Evolutionary conservation across 2,113 vertebrate species (phyloP), one percentile per base, ranked within the genome.

Genomic region (Thamnaconus septentrionalis): DNA sequence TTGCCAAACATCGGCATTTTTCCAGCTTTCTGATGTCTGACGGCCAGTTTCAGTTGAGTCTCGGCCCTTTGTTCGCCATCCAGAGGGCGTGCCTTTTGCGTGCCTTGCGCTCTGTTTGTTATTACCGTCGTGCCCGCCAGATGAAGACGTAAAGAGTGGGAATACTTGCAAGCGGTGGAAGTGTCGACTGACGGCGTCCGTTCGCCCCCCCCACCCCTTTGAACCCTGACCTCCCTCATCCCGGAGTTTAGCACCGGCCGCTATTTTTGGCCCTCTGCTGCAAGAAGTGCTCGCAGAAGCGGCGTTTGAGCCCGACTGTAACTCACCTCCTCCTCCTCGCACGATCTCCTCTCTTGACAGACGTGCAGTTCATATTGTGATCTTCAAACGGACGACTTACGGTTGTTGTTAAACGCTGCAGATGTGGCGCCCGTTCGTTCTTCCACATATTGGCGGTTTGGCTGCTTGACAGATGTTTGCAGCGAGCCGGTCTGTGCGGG

Each of bases 321-420:
- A 31, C 18, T 31, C 18, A 31, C 18, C 18, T 31, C 18, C 18
- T 31, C 18, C 18, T 31, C 18, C 18, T 31, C 18, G 1, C 18
- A 31, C 18, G 18, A 31, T 31, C 18, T 31, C 18, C 18, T 31
- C 18, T 31, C 18, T n/a, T 59, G 66, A 81, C 73, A 65, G 59
- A 61, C 79, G 78, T 68, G 73, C 82, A 84, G 79, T 85, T 81
- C 60, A 59, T 64, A 82, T 73, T 58, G 18, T n/a, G 43, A 56
- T 79, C 82, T 75, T 80, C 69, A 81, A 85, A 81, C 68, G 50
- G 66, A 80, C 70, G 81, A 81, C 66, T 86, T 79, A 67, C 59
- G 74, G 79, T 76, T 75, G 77, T 78, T 78, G 66, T 61, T 31
- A 55, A 81, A 58, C 5, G 31, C 66, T 41, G 53, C 66, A 83